Percentiles rank a stretch among this genome's conserved stretches.
These are phyloP conservation scores for Mimumesa dahlbomi DNA, from an alignment of 2,888 invertebrate genomes.

Conservation along the genomic window DNA sequence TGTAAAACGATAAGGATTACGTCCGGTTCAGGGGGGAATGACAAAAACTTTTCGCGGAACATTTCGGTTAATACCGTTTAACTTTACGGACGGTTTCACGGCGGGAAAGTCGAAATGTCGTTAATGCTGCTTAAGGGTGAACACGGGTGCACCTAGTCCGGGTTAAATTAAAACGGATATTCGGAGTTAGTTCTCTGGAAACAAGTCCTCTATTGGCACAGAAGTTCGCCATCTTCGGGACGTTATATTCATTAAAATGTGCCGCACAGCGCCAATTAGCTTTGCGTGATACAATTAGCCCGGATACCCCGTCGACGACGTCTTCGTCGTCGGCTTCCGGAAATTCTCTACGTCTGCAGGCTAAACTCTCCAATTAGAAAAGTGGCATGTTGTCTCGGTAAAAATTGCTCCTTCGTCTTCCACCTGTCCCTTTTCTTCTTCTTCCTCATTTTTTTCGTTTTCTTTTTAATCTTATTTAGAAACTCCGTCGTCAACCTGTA, in stretches of 20 bases:
- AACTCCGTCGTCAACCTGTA: too few relatives aligned
- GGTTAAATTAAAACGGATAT: not conserved
- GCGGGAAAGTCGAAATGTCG: not conserved
- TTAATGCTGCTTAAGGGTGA: too few relatives aligned
- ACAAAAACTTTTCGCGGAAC: too few relatives aligned
- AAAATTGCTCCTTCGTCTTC: not conserved
- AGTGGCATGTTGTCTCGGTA: not conserved
- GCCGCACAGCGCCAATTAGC: conserved; percentile 35
- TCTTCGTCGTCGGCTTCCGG: conserved; percentile 28
- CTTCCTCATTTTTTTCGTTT: too few relatives aligned
- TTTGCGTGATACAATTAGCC: conserved; percentile 16
- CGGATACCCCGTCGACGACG: not conserved
- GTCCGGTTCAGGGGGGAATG: too few relatives aligned
- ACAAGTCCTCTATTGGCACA: not conserved
- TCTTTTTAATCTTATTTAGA: too few relatives aligned
- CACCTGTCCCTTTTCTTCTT: too few relatives aligned
- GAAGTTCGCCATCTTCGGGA: conserved; percentile 9
- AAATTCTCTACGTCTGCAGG: conserved; percentile 20
- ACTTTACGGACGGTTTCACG: too few relatives aligned
- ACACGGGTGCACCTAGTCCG: too few relatives aligned
- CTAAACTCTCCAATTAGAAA: conserved; percentile 40
- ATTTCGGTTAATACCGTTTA: too few relatives aligned
- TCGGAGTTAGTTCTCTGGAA: not conserved
- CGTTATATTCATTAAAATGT: conserved; percentile 35
- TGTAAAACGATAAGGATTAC: too few relatives aligned